These are phyloP conservation scores for Proales similis DNA, from an alignment of 1,140 invertebrate genomes.

Conservation along the genomic window DNA sequence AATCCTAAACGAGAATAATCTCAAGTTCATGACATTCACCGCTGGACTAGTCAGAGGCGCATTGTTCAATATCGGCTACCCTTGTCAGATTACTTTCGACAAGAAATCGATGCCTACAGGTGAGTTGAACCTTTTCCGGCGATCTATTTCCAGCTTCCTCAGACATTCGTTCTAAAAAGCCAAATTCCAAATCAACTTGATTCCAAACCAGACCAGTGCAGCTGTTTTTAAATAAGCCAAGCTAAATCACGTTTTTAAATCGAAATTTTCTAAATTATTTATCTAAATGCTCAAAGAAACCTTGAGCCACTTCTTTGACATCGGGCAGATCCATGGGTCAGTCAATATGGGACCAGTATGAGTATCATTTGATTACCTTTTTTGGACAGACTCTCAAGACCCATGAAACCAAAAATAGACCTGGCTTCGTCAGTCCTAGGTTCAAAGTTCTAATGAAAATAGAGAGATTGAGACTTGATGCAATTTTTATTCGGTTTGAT, in stretches of 20 bases:
- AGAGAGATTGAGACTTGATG: too few species aligned
- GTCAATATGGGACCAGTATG: background rate
- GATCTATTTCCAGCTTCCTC: background rate
- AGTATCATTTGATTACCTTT: background rate
- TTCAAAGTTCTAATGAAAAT: too few species aligned
- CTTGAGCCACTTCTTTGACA: background rate
- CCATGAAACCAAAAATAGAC: background rate
- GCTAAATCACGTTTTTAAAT: background rate
- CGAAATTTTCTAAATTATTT: background rate
- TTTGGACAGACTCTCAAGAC: background rate
- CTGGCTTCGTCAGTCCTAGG: too few species aligned
- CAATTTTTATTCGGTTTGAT: too few species aligned
- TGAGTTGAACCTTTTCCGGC: background rate
- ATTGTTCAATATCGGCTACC: slow-evolving; percentile 15
- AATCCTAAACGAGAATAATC: background rate
- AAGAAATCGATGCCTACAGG: slow-evolving; percentile 8
- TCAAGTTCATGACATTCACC: slow-evolving; percentile 7
- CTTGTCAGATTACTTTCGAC: background rate
- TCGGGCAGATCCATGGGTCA: background rate
- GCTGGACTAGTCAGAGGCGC: slow-evolving; percentile 12
- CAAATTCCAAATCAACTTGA: slow-evolving; percentile 35
- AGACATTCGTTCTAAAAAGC: background rate
- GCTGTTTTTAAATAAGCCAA: background rate
- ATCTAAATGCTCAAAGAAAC: background rate
- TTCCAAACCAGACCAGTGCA: background rate